Base-by-base conservation (phyloP, 2,888 invertebrate species). In the Chironomus riparius region DNA sequence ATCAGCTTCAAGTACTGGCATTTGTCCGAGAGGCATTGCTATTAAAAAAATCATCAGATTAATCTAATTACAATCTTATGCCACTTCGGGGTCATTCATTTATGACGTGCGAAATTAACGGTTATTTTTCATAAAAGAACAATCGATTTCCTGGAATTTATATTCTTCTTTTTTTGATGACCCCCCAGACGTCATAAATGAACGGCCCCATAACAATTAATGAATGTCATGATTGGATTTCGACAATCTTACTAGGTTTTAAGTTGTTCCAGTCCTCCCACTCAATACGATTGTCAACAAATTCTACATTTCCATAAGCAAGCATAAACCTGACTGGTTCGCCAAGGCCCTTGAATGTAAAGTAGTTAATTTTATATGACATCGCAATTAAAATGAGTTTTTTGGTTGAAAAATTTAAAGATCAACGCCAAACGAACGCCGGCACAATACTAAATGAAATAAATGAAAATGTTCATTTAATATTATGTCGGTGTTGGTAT, bases 241-340 rank as follows among this genome's bases (percentile, higher is more conserved):
- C n/a, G n/a, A n/a, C n/a, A n/a, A n/a, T n/a, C 85, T 82, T 83
- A 88, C 88, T 84, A 79, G 86, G 84, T 82, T 88, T 88, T 47
- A 87, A 79, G 75, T 85, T 81, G 15, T 85, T 84, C 88, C 88
- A 88, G 78, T 87, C 84, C 68, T 86, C 85, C 69, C 83, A 81
- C 72, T 86, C 84, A 77, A 89, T 83, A 76, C 89, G 86, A 78
- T 84, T 82, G 82, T 90, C 90, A 81, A 89, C 88, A 80, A 88
- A 90, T 77, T 88, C 86, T 72, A 87, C 81, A 77, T 85, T 86
- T 70, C 88, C 88, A 80, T 89, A 89, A 77, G 87, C 87, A 77
- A 90, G 83, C 10, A 90, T 83, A 78, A 87, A 88, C 78, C 90
- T 85, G 79, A 89, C 86, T 62, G 89, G 88, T 81, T 90, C 90